Evolutionary conservation across 2,888 invertebrate genomes (phyloP), one percentile per base, ranked within the genome.

Genomic region (Taenaris catops): DNA sequence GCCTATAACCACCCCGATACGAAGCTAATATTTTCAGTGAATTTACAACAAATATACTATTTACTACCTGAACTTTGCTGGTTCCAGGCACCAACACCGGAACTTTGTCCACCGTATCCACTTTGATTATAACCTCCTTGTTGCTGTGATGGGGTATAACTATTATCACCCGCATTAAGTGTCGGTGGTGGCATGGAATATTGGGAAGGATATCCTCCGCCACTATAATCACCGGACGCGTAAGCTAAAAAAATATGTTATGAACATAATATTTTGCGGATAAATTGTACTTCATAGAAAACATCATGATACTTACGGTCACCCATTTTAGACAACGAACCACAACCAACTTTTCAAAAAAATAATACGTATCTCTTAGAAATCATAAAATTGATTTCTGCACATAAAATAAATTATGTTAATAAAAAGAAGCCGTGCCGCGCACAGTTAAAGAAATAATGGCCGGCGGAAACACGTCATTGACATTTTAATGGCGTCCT

Each of bases 121-220:
- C 62, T 63, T 60, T 70, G 79, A 43, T 64, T 67, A 47, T 78
- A 83, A 8, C 62, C 55, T 28, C 68, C 66, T 64, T 69, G 63
- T 42, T 55, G 78, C 28, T 49, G 50, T 23, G 57, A 58, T 38
- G 64, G 61, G 27, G 64, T 64, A 51, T 73, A 73, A 55, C 55
- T 80, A 48, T 64, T 86, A 43, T 80, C 87, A 27, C 75, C 66
- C 27, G 79, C 66, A 46, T 69, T 58, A 56, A 79, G 63, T 28
- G 79, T 53, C 25, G 87, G 78, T 34, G 86, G 78, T 47, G 87
- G 78, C 59, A 86, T 70, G 33, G 87, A 72, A 68, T 88, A 80
- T 59, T 80, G 75, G 47, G 76, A 67, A 16, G 78, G 69, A 56
- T 81, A 80, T 34, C 81, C 74, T 39, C 74, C 66, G 34, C 74